Percentiles rank a stretch among this genome's conserved stretches.
Evolutionary conservation across 2,888 invertebrate genomes (phyloP).

Genomic region (Leptodirus hochenwartii): DNA sequence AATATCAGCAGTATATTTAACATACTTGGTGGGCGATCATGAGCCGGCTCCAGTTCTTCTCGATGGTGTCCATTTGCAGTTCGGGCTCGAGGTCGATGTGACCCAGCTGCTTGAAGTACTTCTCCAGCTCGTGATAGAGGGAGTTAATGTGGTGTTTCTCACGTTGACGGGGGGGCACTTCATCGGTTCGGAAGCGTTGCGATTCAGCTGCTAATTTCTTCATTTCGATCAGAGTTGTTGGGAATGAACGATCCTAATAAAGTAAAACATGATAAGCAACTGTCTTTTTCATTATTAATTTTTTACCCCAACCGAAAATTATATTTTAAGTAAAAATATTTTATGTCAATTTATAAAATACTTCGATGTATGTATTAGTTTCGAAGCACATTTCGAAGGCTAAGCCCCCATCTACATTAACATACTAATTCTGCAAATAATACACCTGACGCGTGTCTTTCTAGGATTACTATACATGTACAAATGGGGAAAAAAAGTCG

Average conservation of each 20-base stretch:
- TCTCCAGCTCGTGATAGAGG: slow-evolving; percentile 72
- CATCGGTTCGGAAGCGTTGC: slow-evolving; percentile 83
- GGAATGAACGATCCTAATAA: slow-evolving; percentile 67
- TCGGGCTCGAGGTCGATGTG: slow-evolving; percentile 79
- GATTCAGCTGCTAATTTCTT: slow-evolving; percentile 86
- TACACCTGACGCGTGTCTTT: too few relatives aligned
- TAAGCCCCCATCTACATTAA: too few relatives aligned
- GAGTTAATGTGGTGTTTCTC: slow-evolving; percentile 79
- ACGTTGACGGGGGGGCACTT: slow-evolving; percentile 76
- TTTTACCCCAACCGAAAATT: background rate
- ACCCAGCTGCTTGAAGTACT: slow-evolving; percentile 73
- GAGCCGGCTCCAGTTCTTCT: slow-evolving; percentile 76
- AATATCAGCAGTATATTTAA: too few relatives aligned
- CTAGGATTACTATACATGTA: too few relatives aligned
- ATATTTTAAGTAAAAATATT: background rate
- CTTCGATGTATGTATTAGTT: too few relatives aligned
- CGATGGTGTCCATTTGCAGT: slow-evolving; percentile 69
- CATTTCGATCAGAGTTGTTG: slow-evolving; percentile 85
- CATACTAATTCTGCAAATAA: too few relatives aligned
- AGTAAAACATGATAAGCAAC: background rate
- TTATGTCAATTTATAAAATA: too few relatives aligned
- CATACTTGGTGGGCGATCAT: slow-evolving; percentile 78
- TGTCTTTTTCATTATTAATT: background rate
- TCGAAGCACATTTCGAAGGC: too few relatives aligned
- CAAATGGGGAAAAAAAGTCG: too few relatives aligned